A percentile compares a stretch with the other conserved stretches of the same genome.
phyloP scores from a whole-genome alignment of 2,888 invertebrate genomes.

The Drosophila maculinotata region DNA sequence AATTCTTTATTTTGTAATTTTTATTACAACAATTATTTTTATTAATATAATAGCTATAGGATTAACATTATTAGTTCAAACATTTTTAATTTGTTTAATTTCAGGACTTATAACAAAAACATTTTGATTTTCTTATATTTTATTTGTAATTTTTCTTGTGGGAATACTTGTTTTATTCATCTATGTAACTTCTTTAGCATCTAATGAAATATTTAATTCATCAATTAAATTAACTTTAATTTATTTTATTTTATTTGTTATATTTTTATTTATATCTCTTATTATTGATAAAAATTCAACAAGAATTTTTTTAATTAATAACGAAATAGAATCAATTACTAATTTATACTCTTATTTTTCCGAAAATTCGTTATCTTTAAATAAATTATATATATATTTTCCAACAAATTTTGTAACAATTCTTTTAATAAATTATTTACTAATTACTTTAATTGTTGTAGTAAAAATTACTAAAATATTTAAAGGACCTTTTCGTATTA shows the following conservation, averaged over 20 bases:
- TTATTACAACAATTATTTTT: slow-evolving; percentile 57
- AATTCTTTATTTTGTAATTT: slow-evolving; percentile 52
- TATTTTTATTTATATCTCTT: slow-evolving; percentile 61
- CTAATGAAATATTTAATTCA: slow-evolving; percentile 87
- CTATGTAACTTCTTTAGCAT: slow-evolving; percentile 88
- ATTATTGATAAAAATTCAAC: slow-evolving; percentile 71
- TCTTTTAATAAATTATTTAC: slow-evolving; percentile 87
- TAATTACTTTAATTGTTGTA: slow-evolving; percentile 87
- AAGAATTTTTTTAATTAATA: slow-evolving; percentile 84
- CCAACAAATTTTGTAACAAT: slow-evolving; percentile 86
- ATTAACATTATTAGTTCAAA: slow-evolving; percentile 86
- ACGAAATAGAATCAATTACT: slow-evolving; percentile 81
- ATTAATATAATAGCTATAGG: slow-evolving; percentile 86
- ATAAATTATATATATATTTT: slow-evolving; percentile 86
- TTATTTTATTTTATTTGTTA: slow-evolving; percentile 56
- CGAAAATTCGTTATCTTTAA: slow-evolving; percentile 85
- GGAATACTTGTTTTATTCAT: slow-evolving; percentile 89
- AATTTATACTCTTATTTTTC: slow-evolving; percentile 54
- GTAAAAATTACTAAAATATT: slow-evolving; percentile 87
- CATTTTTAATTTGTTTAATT: slow-evolving; percentile 85
- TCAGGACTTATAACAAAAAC: slow-evolving; percentile 86
- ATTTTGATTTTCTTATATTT: slow-evolving; percentile 88
- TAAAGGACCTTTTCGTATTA: slow-evolving; percentile 86
- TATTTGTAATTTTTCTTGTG: slow-evolving; percentile 88
- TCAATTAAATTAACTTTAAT: slow-evolving; percentile 81